phyloP scores from a whole-genome alignment of 2,797 vertebrate species.

The Allobates femoralis region DNA sequence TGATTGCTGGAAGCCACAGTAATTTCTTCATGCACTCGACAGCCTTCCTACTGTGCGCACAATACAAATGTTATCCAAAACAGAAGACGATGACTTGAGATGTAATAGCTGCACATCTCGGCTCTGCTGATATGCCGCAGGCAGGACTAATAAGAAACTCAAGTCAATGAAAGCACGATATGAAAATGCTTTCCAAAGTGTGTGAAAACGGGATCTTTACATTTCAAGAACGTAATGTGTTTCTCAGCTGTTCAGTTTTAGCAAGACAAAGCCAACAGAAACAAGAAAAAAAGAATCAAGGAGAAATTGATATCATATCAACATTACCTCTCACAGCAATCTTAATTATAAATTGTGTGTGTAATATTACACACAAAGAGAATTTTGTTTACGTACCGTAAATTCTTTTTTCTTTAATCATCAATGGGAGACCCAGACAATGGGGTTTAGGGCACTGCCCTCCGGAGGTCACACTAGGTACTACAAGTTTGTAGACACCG shows the following conservation, averaged over 20 bases:
- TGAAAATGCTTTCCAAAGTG: background rate
- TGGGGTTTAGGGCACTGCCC: too few species aligned
- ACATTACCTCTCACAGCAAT: background rate
- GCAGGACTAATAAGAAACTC: background rate
- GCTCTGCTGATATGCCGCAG: background rate
- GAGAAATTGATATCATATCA: too few species aligned
- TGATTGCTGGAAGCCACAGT: background rate
- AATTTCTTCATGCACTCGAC: background rate
- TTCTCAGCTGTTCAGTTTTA: slow-evolving; percentile 1
- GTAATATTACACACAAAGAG: too few species aligned
- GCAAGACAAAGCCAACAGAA: background rate
- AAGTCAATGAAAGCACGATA: slow-evolving; percentile 1
- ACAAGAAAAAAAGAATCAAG: background rate
- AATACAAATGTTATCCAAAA: background rate
- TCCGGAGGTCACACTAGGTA: too few species aligned
- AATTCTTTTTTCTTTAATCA: too few species aligned
- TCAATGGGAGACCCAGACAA: too few species aligned
- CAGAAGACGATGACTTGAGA: background rate
- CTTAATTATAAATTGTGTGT: too few species aligned
- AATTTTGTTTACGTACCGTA: too few species aligned
- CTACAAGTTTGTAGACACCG: too few species aligned
- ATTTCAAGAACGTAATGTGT: background rate
- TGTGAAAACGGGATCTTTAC: background rate
- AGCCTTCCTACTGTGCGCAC: background rate
- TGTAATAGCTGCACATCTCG: background rate